A percentile compares a stretch with the other conserved stretches of the same genome.
phyloP scores from a whole-genome alignment of 1,140 invertebrate species.

The Episyrphus balteatus region DNA sequence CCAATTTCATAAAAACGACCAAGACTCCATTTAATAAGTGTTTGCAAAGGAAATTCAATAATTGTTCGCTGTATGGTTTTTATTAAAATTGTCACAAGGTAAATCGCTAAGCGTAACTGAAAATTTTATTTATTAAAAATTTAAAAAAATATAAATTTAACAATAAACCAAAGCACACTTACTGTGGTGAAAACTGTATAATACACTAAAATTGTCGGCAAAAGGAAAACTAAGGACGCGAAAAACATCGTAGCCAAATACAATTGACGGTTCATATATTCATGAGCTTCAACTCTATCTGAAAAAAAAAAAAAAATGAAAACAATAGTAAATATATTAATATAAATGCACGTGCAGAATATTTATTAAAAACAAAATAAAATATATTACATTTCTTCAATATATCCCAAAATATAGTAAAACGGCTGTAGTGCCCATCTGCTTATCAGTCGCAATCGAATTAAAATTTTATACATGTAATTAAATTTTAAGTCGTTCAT shows the following conservation, averaged over 20 bases:
- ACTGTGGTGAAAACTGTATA: constrained; percentile 32
- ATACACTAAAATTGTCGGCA: constrained; percentile 30
- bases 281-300: constrained; percentile 29
- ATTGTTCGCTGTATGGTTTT: constrained; percentile 22
- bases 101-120: constrained; percentile 11
- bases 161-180: constrained; percentile 10
- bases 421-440: too few relatives aligned
- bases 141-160: not conserved
- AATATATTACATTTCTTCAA: too few relatives aligned
- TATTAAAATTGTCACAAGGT: constrained; percentile 14
- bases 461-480: too few relatives aligned
- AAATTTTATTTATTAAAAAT: constrained; percentile 1
- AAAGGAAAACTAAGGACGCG: constrained; percentile 25
- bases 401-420: too few relatives aligned
- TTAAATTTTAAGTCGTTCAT: too few relatives aligned
- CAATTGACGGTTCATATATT: constrained; percentile 32
- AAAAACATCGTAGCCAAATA: constrained; percentile 34
- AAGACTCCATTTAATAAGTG: constrained; percentile 20
- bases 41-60: constrained; percentile 38
- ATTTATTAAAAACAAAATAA: too few relatives aligned
- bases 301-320: constrained; percentile 1
- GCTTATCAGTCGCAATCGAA: too few relatives aligned
- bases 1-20: constrained; percentile 7
- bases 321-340: not conserved
- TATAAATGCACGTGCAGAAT: not conserved